A percentile compares a stretch with the other conserved stretches of the same genome.
phyloP scores from a whole-genome alignment of 2,888 invertebrate genomes.

The Ischnura elegans region DNA sequence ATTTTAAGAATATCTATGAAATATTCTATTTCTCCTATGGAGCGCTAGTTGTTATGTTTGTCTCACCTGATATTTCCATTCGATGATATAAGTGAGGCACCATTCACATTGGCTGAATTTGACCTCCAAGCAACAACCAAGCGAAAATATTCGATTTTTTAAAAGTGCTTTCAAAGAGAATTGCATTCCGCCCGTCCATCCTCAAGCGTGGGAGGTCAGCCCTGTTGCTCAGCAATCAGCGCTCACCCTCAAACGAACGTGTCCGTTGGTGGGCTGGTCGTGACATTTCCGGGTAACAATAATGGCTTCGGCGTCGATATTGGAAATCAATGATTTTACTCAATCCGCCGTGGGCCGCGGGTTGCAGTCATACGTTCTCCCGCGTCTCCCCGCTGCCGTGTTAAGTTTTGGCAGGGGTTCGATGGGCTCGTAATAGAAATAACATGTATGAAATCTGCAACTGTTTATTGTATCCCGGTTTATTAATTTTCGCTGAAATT shows the following conservation, averaged over 20 bases:
- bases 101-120: background rate
- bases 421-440: background rate
- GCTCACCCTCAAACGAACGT: background rate
- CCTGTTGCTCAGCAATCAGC: background rate
- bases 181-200: background rate
- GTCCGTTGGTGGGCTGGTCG: background rate
- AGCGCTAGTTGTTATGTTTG: too few species aligned
- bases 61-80: too few species aligned
- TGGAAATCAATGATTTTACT: conserved; percentile 25
- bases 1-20: too few species aligned
- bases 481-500: too few species aligned
- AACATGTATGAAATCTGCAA: too few species aligned
- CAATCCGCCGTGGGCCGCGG: background rate
- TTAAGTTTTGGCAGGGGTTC: background rate
- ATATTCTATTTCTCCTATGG: too few species aligned
- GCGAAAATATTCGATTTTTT: background rate
- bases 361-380: background rate
- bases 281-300: conserved; percentile 16
- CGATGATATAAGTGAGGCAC: background rate
- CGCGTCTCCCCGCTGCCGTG: background rate
- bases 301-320: conserved; percentile 9
- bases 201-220: background rate
- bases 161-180: background rate
- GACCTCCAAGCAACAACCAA: background rate
- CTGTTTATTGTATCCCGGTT: too few species aligned